Conservation (phyloP, 2,113 vertebrate genomes). For the Cyphomyrus plagiostoma region DNA sequence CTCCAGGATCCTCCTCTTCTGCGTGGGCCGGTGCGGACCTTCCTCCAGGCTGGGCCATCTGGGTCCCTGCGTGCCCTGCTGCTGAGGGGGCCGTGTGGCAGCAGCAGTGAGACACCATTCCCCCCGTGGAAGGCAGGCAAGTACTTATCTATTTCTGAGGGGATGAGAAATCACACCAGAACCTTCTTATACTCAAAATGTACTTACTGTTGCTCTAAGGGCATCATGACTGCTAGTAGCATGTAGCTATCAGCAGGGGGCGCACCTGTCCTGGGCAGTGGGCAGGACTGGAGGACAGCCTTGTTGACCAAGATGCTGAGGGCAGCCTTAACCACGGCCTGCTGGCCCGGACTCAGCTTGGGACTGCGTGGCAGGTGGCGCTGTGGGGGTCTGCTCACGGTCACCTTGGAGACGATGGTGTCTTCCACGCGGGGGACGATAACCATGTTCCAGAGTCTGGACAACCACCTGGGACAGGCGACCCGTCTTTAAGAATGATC, state of each 20-base stretch:
- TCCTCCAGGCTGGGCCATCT: slow-evolving; percentile 73
- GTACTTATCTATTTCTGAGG: slow-evolving; percentile 75
- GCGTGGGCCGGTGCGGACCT: slow-evolving; percentile 83
- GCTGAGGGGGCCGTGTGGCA: slow-evolving; percentile 62
- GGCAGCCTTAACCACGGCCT: slow-evolving; percentile 85
- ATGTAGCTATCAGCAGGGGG: neutral
- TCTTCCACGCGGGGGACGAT: slow-evolving; percentile 87
- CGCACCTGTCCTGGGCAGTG: slow-evolving; percentile 77
- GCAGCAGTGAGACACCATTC: slow-evolving; percentile 70
- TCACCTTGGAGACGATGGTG: slow-evolving; percentile 81
- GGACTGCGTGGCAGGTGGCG: slow-evolving; percentile 57
- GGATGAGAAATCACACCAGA: slow-evolving; percentile 13
- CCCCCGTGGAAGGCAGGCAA: slow-evolving; percentile 79
- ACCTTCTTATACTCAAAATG: neutral
- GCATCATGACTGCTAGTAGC: neutral
- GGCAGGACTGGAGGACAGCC: slow-evolving; percentile 81
- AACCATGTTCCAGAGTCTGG: slow-evolving; percentile 82
- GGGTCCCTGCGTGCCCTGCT: slow-evolving; percentile 65
- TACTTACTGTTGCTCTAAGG: neutral
- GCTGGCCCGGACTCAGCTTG: slow-evolving; percentile 76
- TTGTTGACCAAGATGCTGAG: slow-evolving; percentile 93
- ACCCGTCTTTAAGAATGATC: neutral
- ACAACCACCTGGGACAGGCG: slow-evolving; percentile 73
- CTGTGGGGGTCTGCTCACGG: slow-evolving; percentile 60
- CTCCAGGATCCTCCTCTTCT: slow-evolving; percentile 75